Evolutionary conservation across 1,140 invertebrate genomes (phyloP).

Genomic region (Coptotermes formosanus): DNA sequence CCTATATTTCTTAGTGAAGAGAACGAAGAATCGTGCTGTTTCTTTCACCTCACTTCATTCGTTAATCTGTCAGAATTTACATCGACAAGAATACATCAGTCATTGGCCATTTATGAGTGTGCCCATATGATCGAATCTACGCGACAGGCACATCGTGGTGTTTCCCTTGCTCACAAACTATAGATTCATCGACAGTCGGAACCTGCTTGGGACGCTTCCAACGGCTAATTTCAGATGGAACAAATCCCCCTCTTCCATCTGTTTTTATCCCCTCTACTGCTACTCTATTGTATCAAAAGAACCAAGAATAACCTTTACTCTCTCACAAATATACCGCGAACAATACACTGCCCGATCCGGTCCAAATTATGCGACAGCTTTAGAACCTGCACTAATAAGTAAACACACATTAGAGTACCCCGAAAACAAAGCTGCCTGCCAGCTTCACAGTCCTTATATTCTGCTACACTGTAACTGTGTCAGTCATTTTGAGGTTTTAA

Average conservation of each 20-base stretch:
- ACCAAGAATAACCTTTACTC: conserved; percentile 28
- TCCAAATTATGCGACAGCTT: not conserved
- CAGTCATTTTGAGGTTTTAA: too few relatives aligned
- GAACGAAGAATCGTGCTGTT: not conserved
- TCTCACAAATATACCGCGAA: not conserved
- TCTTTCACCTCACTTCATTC: not conserved
- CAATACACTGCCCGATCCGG: not conserved
- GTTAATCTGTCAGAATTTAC: not conserved
- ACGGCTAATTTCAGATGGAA: conserved; percentile 47
- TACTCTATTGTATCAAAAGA: conserved; percentile 18
- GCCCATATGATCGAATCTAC: not conserved
- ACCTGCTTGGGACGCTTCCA: conserved; percentile 42
- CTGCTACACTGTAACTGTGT: not conserved
- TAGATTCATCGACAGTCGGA: not conserved
- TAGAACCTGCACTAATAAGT: not conserved
- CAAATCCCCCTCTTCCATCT: conserved; percentile 26
- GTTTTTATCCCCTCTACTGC: not conserved
- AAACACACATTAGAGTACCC: not conserved
- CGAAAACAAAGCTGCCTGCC: not conserved
- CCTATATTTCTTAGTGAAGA: not conserved
- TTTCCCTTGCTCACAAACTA: not conserved
- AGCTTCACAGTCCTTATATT: not conserved
- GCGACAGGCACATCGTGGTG: not conserved
- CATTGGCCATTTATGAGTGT: not conserved
- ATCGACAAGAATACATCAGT: not conserved